Base-by-base conservation (phyloP, 23 tunicate species). In the Styela plicata region DNA sequence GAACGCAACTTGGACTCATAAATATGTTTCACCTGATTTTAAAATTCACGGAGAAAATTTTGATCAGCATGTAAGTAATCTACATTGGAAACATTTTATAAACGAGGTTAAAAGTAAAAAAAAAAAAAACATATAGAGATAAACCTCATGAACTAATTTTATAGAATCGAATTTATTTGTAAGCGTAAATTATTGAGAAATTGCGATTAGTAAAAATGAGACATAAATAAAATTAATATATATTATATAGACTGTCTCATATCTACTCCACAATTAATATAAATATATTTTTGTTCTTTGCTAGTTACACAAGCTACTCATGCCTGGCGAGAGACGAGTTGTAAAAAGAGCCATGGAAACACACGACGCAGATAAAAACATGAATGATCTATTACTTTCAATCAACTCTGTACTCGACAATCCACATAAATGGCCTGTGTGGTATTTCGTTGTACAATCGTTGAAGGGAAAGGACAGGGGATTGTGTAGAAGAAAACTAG, bases 341-440 rank as follows among this genome's bases (percentile, higher is more conserved):
- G 30, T 89, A 63, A 84, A 68, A 52, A 34, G 76, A 7, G 88
- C 85, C 19, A 28, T 89, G 35, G 85, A 64, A 52, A 79, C 79
- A 24, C 84, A 85, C 74, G 69, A 37, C 30, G 3, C n/a, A 1
- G 18, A 74, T 25, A 80, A 88, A 66, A 82, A 82, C 2, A 28
- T 90, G 73, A 82, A 90, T 34, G 30, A 63, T 2, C 68, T 90
- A 2, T 27, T 90, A 19, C 69, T 74, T 66, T 74, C 74, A 52
- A 36, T 90, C 30, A 80, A 85, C 31, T 82, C 89, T 10, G 73
- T 90, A 23, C 57, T 90, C 0, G 63, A 87, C 64, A 63, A 61
- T 31, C 65, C 66, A 22, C 74, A 79, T 31, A 74, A 66, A 7
- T 33, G 96, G 63, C 29, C 52, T n/a, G 61, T 90, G 18, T 85